Conservation (phyloP, 2,888 invertebrate species). For the Scaptomyza tumidula region DNA sequence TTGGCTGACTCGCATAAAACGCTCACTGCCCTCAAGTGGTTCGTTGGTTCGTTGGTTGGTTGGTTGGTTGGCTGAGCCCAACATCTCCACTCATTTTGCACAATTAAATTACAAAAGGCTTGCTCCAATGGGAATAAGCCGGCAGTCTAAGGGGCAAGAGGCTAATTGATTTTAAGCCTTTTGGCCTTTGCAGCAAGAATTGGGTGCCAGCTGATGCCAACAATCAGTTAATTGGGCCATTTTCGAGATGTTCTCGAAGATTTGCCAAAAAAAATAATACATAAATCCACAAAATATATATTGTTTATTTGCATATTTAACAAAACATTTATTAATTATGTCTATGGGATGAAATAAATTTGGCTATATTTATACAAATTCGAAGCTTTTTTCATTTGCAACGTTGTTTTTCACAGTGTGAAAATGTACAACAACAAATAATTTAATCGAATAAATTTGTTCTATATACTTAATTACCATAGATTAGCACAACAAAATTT, state of each 20-base stretch:
- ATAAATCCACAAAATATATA: background rate
- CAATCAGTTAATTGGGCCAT: conserved; percentile 41
- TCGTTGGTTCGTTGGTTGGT: background rate
- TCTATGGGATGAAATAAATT: no score
- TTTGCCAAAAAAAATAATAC: background rate
- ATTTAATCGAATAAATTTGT: background rate
- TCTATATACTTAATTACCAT: background rate
- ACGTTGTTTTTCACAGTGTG: background rate
- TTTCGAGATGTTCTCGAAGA: conserved; percentile 32
- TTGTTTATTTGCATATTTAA: no score
- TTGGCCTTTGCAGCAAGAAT: conserved; percentile 43
- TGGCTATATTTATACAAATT: no score
- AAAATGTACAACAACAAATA: background rate
- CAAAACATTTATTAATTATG: no score
- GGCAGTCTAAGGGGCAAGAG: conserved; percentile 27
- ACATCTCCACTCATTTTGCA: conserved; percentile 53
- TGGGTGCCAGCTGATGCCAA: conserved; percentile 39
- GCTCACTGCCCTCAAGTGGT: conserved; percentile 41
- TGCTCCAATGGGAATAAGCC: background rate
- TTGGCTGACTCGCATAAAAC: conserved; percentile 65
- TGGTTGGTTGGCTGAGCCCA: conserved; percentile 10
- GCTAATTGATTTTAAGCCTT: conserved; percentile 73
- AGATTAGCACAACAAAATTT: background rate
- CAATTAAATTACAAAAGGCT: conserved; percentile 61
- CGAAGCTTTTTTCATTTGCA: background rate